Evolutionary conservation across 2,797 vertebrate species (phyloP).

Genomic region (Parauchenoglanis ngamensis): DNA sequence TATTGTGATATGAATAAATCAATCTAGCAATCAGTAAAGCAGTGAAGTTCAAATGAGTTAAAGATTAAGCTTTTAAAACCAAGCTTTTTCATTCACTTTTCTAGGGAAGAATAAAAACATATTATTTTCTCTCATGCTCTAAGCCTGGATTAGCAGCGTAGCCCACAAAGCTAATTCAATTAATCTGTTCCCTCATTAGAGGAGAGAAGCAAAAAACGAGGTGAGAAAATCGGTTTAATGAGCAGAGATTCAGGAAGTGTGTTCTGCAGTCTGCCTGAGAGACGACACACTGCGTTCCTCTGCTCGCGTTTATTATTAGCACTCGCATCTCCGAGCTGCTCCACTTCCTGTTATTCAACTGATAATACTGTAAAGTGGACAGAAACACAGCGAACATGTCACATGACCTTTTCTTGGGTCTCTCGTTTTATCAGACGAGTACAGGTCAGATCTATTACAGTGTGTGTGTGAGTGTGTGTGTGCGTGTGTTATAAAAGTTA

Average conservation of each 20-base stretch:
- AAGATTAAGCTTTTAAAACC: not conserved
- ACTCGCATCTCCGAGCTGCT: not conserved
- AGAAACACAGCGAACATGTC: not conserved
- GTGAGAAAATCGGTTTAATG: slow-evolving; percentile 6
- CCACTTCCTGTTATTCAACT: slow-evolving; percentile 15
- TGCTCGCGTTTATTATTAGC: not conserved
- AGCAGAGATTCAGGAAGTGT: slow-evolving; percentile 8
- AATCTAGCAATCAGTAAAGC: not conserved
- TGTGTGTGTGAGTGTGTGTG: not conserved
- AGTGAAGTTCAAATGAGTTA: not conserved
- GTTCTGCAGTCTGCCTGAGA: not conserved
- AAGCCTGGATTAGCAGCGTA: not conserved
- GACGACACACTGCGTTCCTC: slow-evolving; percentile 2
- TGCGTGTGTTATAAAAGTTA: not conserved
- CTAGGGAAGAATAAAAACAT: not conserved
- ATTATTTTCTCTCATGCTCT: not conserved
- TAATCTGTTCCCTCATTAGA: slow-evolving; percentile 70
- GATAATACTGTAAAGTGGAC: not conserved
- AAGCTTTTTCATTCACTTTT: not conserved
- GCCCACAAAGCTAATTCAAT: slow-evolving; percentile 67
- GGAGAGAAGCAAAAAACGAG: slow-evolving; percentile 1
- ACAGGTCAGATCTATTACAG: not conserved
- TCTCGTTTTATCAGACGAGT: not conserved
- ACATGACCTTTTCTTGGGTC: slow-evolving; percentile 12
- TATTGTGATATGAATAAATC: not conserved